Conservation (phyloP, 2,797 vertebrate genomes). For the Myripristis murdjan region DNA sequence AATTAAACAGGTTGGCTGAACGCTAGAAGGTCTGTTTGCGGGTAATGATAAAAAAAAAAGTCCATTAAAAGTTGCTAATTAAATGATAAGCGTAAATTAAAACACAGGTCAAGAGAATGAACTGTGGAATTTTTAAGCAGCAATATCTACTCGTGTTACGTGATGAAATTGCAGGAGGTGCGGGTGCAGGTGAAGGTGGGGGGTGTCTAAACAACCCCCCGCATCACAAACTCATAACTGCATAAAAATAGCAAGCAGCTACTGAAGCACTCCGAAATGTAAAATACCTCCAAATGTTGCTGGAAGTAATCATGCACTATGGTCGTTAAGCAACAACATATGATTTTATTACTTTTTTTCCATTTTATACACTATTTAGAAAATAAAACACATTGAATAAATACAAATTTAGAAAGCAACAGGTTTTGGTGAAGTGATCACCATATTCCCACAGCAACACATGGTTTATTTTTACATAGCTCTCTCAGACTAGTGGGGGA, state of each 20-base stretch:
- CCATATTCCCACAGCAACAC: conserved; percentile 75
- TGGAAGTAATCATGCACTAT: background rate
- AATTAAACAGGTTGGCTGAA: conserved; percentile 64
- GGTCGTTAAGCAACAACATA: conserved; percentile 70
- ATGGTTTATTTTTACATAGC: conserved; percentile 56
- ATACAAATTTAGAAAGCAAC: conserved; percentile 87
- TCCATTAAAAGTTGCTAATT: conserved; percentile 81
- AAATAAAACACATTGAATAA: conserved; percentile 89
- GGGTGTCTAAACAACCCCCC: background rate
- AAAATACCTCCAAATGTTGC: conserved; percentile 9
- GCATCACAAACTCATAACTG: conserved; percentile 14
- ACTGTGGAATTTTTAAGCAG: conserved; percentile 38
- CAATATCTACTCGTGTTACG: conserved; percentile 10
- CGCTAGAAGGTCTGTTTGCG: conserved; percentile 58
- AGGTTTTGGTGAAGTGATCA: conserved; percentile 42
- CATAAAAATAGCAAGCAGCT: background rate
- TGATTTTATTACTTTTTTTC: conserved; percentile 75
- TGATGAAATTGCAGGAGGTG: background rate
- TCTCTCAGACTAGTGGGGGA: conserved; percentile 67
- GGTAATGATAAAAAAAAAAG: conserved; percentile 69
- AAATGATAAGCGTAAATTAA: conserved; percentile 85
- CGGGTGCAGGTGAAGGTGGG: too few relatives aligned
- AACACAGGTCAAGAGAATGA: conserved; percentile 69
- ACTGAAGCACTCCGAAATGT: background rate
- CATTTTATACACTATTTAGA: conserved; percentile 83